A percentile compares a stretch with the other conserved stretches of the same genome.
Evolutionary conservation across 2,113 vertebrate species (phyloP).

Genomic region (Agelaius tricolor): DNA sequence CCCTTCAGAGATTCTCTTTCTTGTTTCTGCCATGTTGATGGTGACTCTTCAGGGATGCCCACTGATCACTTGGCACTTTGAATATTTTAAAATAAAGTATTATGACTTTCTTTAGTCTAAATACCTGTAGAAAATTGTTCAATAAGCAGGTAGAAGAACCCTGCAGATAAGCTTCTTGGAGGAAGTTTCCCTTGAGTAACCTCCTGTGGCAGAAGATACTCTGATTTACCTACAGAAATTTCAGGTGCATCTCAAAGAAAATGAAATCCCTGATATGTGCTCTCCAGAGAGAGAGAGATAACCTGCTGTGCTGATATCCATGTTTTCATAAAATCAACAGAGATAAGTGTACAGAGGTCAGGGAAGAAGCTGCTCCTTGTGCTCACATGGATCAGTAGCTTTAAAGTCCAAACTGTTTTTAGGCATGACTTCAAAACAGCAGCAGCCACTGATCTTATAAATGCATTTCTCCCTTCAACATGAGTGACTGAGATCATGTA

Average conservation of each 20-base stretch:
- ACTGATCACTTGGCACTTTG: background rate
- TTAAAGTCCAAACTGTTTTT: background rate
- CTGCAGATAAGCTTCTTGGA: background rate
- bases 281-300: background rate
- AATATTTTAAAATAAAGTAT: background rate
- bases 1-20: background rate
- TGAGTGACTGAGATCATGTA: background rate
- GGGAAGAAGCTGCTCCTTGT: background rate
- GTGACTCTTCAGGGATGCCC: background rate
- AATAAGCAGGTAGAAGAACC: background rate
- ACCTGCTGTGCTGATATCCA: background rate
- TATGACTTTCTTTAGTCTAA: background rate
- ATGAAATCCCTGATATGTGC: rapidly evolving
- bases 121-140: background rate
- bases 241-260: background rate
- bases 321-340: background rate
- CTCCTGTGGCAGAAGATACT: background rate
- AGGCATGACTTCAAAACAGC: background rate
- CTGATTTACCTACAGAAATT: background rate
- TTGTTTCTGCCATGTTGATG: background rate
- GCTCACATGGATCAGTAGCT: background rate
- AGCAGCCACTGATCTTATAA: background rate
- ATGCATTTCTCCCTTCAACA: background rate
- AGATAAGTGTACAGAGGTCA: background rate
- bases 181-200: background rate